Evolutionary conservation across 2,888 invertebrate genomes (phyloP).

Genomic region (Nemurella pictetii): DNA sequence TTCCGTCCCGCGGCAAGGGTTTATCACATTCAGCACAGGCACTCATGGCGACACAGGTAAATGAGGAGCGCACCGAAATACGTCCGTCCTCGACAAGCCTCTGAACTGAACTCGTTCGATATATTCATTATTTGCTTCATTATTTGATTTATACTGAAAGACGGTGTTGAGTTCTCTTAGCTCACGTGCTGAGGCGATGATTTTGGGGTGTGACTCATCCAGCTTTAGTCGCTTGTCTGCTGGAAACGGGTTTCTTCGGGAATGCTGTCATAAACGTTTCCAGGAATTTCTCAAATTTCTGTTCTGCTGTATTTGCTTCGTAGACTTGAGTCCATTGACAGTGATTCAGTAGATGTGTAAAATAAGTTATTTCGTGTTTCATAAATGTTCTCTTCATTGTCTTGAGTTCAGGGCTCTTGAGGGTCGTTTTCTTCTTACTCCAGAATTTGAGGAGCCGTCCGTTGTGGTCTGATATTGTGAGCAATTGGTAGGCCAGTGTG

Average conservation of each 20-base stretch:
- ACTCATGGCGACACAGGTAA: too few species aligned
- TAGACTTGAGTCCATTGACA: neutral
- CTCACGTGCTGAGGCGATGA: neutral
- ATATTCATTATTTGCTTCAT: neutral
- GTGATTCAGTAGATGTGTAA: neutral
- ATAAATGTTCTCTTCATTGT: neutral
- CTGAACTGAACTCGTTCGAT: neutral
- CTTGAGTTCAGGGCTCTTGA: neutral
- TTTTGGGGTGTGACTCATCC: slow-evolving; percentile 4
- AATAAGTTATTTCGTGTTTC: neutral
- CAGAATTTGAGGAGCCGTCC: neutral
- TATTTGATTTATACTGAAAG: neutral
- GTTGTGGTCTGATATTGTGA: neutral
- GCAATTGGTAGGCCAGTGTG: neutral
- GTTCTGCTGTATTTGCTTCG: neutral
- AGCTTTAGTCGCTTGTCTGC: neutral
- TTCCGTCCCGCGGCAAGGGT: too few species aligned
- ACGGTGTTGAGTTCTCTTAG: neutral
- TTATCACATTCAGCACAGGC: too few species aligned
- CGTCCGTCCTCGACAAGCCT: too few species aligned
- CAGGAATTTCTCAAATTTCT: neutral
- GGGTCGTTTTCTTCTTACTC: neutral
- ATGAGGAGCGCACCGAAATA: too few species aligned
- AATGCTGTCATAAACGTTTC: neutral
- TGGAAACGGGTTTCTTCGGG: neutral